Conservation (phyloP, 2,888 invertebrate species). For the Odontomyia ornata region DNA sequence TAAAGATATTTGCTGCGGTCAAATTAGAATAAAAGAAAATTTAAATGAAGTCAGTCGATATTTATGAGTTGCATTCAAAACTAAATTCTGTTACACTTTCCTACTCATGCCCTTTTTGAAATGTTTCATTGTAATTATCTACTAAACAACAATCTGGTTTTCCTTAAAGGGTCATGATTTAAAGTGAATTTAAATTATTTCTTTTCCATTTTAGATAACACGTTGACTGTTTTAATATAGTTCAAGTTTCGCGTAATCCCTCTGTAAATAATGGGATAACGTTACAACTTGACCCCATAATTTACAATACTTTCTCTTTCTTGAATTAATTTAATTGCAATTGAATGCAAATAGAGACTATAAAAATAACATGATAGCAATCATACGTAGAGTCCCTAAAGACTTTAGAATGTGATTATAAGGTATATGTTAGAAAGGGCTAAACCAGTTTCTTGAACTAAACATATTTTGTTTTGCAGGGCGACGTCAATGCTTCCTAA, state of each 20-base stretch:
- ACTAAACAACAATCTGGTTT: conserved; percentile 7
- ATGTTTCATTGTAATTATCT: conserved; percentile 12
- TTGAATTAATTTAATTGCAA: conserved; percentile 28
- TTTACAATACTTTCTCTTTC: conserved; percentile 6
- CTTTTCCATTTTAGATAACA: neutral
- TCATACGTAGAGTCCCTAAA: no score
- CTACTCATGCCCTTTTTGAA: no score
- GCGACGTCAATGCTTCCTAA: no score
- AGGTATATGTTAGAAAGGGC: no score
- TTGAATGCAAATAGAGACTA: conserved; percentile 25
- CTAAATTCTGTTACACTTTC: no score
- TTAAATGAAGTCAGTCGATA: neutral
- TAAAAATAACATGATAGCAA: neutral
- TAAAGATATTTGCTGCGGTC: neutral
- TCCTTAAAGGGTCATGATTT: conserved; percentile 2
- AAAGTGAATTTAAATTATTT: neutral
- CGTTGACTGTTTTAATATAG: conserved; percentile 27
- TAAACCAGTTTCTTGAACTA: no score
- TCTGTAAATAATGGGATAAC: neutral
- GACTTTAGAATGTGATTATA: no score
- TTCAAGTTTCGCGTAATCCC: conserved; percentile 10
- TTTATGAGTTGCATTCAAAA: no score
- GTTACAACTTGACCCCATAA: conserved; percentile 35
- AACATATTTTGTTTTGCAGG: no score
- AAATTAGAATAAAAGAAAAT: neutral